Percentiles rank a stretch among this genome's conserved stretches.
phyloP scores from a whole-genome alignment of 2,113 vertebrate species.

The Vulpes ferrilata region DNA sequence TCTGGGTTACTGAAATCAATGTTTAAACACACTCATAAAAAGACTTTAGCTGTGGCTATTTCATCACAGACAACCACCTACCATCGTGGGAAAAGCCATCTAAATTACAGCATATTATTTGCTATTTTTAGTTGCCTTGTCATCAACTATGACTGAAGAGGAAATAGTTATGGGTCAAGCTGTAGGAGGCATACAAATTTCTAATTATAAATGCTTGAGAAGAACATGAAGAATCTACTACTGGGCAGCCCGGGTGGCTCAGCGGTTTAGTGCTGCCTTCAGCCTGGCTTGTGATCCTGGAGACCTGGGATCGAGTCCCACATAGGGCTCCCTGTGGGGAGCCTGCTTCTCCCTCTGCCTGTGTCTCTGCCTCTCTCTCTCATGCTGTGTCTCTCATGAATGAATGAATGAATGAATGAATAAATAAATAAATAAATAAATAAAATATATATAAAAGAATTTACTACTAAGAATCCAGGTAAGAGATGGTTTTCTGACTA shows the following conservation, averaged over 20 bases:
- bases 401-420: too few relatives aligned
- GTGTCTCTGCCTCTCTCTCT: too few relatives aligned
- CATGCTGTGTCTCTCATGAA: too few relatives aligned
- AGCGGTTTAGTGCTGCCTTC: too few relatives aligned
- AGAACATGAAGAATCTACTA: background rate
- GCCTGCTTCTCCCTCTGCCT: too few relatives aligned
- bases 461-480: background rate
- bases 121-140: background rate
- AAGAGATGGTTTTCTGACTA: background rate
- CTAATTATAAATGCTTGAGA: background rate
- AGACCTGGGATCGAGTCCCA: too few relatives aligned
- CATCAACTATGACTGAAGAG: background rate
- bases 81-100: background rate
- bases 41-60: background rate
- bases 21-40: constrained; percentile 5
- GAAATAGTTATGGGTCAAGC: background rate
- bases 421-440: too few relatives aligned
- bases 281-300: too few relatives aligned
- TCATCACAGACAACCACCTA: background rate
- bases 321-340: too few relatives aligned
- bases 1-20: background rate
- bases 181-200: background rate
- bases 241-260: too few relatives aligned
- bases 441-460: background rate
- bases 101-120: background rate